A percentile compares a stretch with the other conserved stretches of the same genome.
Conservation (phyloP, 2,888 invertebrate species). For the Latrodectus hesperus region DNA sequence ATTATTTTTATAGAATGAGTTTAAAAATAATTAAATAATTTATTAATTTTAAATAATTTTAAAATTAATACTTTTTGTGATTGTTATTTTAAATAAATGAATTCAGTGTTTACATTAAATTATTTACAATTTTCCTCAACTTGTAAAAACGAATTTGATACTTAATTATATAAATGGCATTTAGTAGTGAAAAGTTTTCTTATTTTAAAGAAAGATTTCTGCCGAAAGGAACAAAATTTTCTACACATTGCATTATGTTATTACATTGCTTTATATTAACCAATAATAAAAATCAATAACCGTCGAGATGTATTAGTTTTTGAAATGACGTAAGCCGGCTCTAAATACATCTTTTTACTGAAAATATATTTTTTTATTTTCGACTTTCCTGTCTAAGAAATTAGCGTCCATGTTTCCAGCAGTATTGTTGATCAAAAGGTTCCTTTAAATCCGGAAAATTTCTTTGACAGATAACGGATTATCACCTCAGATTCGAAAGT, state of each 20-base stretch:
- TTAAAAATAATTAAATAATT: too few relatives aligned
- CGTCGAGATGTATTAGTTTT: constrained; percentile 38
- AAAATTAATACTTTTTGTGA: too few relatives aligned
- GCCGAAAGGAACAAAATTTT: neutral
- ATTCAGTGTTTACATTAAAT: too few relatives aligned
- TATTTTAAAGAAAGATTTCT: neutral
- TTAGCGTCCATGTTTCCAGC: constrained; percentile 25
- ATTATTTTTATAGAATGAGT: too few relatives aligned
- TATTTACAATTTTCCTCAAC: too few relatives aligned
- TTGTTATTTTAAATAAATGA: too few relatives aligned
- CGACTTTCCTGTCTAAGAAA: constrained; percentile 45
- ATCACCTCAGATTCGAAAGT: constrained; percentile 60
- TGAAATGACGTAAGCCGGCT: constrained; percentile 16
- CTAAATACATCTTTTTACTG: constrained; percentile 31
- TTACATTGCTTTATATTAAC: constrained; percentile 1
- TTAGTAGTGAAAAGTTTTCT: too few relatives aligned
- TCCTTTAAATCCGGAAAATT: constrained; percentile 66
- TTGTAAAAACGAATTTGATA: too few relatives aligned
- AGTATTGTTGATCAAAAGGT: constrained; percentile 50
- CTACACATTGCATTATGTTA: neutral
- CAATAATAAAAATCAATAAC: constrained; percentile 26
- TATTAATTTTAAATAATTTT: too few relatives aligned
- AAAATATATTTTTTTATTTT: constrained; percentile 16
- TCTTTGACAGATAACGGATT: constrained; percentile 67
- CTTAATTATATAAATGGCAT: too few relatives aligned